phyloP scores from a whole-genome alignment of 2,888 invertebrate genomes.

The Drosophila subquinaria region DNA sequence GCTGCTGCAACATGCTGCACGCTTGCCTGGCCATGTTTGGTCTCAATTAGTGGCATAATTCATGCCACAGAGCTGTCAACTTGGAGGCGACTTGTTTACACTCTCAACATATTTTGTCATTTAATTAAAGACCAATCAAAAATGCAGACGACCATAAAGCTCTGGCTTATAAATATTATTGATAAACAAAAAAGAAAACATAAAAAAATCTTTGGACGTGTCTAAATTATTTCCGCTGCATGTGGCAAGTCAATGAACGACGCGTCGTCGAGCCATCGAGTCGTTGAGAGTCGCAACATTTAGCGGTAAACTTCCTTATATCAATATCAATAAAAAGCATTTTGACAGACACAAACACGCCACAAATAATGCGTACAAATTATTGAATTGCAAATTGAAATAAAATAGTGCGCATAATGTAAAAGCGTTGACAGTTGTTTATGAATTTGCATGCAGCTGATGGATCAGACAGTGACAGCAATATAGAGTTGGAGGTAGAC shows the following conservation, averaged over 20 bases:
- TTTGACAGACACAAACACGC: slow-evolving; percentile 60
- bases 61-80: slow-evolving; percentile 62
- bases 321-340: slow-evolving; percentile 77
- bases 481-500: slow-evolving; percentile 12
- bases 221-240: slow-evolving; percentile 73
- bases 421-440: slow-evolving; percentile 72
- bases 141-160: slow-evolving; percentile 59
- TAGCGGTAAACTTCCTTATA: slow-evolving; percentile 79
- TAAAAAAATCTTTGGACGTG: slow-evolving; percentile 48
- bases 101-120: slow-evolving; percentile 76
- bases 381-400: slow-evolving; percentile 80
- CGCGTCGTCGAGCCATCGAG: not conserved
- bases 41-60: slow-evolving; percentile 80
- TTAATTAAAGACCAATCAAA: slow-evolving; percentile 78
- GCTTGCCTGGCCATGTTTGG: slow-evolving; percentile 59
- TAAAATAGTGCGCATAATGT: slow-evolving; percentile 70
- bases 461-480: slow-evolving; percentile 22
- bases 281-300: slow-evolving; percentile 9
- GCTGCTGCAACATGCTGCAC: slow-evolving; percentile 4
- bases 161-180: slow-evolving; percentile 29
- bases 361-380: slow-evolving; percentile 74
- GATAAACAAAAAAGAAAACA: slow-evolving; percentile 40
- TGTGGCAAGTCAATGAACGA: slow-evolving; percentile 64
- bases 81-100: slow-evolving; percentile 60
- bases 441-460: slow-evolving; percentile 68